Evolutionary conservation across 2,888 invertebrate genomes (phyloP).

Genomic region (Pedicia rivosa): DNA sequence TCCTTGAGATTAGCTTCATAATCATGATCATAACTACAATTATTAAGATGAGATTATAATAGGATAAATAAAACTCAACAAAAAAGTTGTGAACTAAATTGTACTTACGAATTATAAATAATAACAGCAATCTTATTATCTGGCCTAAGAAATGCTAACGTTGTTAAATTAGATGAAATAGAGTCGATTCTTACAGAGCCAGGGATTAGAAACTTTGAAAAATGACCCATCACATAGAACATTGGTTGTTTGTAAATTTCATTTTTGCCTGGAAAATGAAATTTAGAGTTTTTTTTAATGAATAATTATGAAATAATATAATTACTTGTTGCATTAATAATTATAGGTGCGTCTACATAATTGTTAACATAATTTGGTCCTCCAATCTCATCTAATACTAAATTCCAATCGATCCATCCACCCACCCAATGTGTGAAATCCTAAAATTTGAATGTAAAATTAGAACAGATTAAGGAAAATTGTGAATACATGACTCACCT

Average conservation of each 20-base stretch:
- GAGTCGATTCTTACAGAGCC: conserved; percentile 33
- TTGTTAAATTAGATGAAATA: conserved; percentile 25
- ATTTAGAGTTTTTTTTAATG: background rate
- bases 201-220: conserved; percentile 51
- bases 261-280: conserved; percentile 26
- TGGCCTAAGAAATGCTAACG: conserved; percentile 36
- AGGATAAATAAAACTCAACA: conserved; percentile 2
- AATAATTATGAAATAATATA: background rate
- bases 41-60: conserved; percentile 10
- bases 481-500: no score
- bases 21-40: conserved; percentile 23
- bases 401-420: conserved; percentile 88
- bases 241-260: conserved; percentile 84
- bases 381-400: conserved; percentile 53
- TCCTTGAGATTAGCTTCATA: conserved; percentile 25
- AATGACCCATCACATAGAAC: conserved; percentile 72
- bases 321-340: conserved; percentile 21
- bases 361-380: conserved; percentile 53
- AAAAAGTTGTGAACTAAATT: background rate
- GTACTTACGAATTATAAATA: conserved; percentile 38
- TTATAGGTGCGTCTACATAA: conserved; percentile 60
- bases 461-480: no score
- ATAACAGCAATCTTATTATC: conserved; percentile 34
- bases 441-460: conserved; percentile 45
- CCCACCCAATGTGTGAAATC: conserved; percentile 56